Percentiles rank a stretch among this genome's conserved stretches.
Evolutionary conservation across 2,797 vertebrate genomes (phyloP).

Genomic region (Etheostoma perlongum): DNA sequence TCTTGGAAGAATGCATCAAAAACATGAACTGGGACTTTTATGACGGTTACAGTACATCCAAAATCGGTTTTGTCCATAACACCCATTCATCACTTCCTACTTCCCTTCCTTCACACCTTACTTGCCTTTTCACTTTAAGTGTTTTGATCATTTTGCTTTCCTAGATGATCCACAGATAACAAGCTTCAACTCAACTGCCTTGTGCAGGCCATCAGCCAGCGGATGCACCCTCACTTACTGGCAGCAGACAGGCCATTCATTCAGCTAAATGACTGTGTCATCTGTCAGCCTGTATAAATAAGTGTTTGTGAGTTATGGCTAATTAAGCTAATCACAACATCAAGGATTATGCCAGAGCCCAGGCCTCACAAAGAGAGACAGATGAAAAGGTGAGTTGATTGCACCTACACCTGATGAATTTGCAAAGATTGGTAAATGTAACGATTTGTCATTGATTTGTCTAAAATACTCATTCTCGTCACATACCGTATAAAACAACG

Average conservation of each 20-base stretch:
- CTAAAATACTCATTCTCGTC: neutral
- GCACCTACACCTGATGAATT: slow-evolving; percentile 28
- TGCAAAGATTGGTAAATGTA: neutral
- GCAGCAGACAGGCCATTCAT: slow-evolving; percentile 67
- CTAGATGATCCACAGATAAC: slow-evolving; percentile 49
- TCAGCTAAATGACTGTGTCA: slow-evolving; percentile 75
- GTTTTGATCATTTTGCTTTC: slow-evolving; percentile 14
- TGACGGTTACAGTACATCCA: slow-evolving; percentile 8
- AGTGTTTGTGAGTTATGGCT: slow-evolving; percentile 76
- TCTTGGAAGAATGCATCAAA: slow-evolving; percentile 21
- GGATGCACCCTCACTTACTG: slow-evolving; percentile 43
- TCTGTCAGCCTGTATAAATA: slow-evolving; percentile 76
- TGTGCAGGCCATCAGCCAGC: slow-evolving; percentile 51
- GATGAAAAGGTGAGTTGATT: slow-evolving; percentile 41
- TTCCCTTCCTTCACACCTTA: neutral
- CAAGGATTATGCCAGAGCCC: slow-evolving; percentile 60
- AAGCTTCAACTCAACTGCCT: slow-evolving; percentile 35
- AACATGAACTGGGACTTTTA: slow-evolving; percentile 25
- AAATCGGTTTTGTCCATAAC: slow-evolving; percentile 13
- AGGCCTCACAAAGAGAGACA: slow-evolving; percentile 59
- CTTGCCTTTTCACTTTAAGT: neutral
- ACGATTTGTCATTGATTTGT: neutral
- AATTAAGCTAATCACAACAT: slow-evolving; percentile 81
- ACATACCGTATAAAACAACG: neutral
- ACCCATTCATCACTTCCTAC: neutral